Base-by-base conservation (phyloP, 2,113 vertebrate genomes). In the Condylura cristata region DNA sequence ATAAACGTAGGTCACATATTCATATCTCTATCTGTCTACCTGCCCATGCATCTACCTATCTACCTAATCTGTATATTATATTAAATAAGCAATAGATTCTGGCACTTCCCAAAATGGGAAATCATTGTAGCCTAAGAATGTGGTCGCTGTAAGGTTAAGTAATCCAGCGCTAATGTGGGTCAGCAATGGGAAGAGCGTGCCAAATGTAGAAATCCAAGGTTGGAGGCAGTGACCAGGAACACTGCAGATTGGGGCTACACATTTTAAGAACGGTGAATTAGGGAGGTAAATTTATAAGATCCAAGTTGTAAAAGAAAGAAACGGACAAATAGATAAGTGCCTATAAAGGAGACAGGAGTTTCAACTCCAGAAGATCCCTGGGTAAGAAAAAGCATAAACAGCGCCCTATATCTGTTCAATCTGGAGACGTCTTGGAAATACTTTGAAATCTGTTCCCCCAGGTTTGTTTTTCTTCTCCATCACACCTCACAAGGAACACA, bases 401-500 rank as follows among this genome's bases (percentile, higher is more conserved):
- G 28, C 2, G 5, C 41, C 85, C 26, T 72, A 0, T 48, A 10
- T 44, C 51, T 83, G 48, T 60, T 37, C 30, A 51, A 44, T 86
- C 86, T 89, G 81, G 74, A 90, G 9, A 58, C 20, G n/a, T 63
- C n/a, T 80, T 85, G 30, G 48, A 84, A 90, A 90, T 17, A 70
- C 37, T 65, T 65, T 6, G 76, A 76, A 87, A 95, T 70, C 82
- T 85, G 37, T 20, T 75, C 17, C 7, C 61, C 14, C 34, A 32
- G 89, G 92, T 94, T 93, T 84, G 46, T 74, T 88, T 94, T 68
- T 61, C 74, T 70, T 70, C 85, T 48, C 34, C 39, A 20, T 58
- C 37, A 71, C 37, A 86, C 81, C 80, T 92, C 34, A 34, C 2
- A 12, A 6, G 56, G 37, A 61, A 80, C 79, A 86, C 34, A 5